Evolutionary conservation across 2,888 invertebrate genomes (phyloP).

Genomic region (Rosalia funebris): DNA sequence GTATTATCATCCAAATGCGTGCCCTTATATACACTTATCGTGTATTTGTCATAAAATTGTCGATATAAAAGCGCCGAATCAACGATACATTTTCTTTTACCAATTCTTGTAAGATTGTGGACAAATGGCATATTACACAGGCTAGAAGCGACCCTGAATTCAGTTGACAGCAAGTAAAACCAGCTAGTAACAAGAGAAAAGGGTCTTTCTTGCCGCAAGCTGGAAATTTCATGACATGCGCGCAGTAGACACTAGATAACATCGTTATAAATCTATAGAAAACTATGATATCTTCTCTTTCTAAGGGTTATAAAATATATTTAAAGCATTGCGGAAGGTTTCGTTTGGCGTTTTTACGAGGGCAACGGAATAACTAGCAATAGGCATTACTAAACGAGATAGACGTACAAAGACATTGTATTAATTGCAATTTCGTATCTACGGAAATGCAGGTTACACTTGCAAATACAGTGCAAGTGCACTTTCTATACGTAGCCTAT

Average conservation of each 20-base stretch:
- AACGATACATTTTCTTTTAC: too few relatives aligned
- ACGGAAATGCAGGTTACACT: too few relatives aligned
- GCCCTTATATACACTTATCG: too few relatives aligned
- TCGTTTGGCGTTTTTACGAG: slow-evolving; percentile 45
- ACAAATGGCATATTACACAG: slow-evolving; percentile 34
- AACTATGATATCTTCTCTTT: slow-evolving; percentile 62
- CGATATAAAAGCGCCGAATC: too few relatives aligned
- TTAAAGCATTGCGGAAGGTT: slow-evolving; percentile 57
- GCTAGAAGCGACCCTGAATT: slow-evolving; percentile 38
- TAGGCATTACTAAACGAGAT: too few relatives aligned
- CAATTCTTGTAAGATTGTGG: too few relatives aligned
- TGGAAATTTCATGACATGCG: slow-evolving; percentile 48
- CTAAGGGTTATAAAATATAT: slow-evolving; percentile 64
- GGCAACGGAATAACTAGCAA: slow-evolving; percentile 8
- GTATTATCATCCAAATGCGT: too few relatives aligned
- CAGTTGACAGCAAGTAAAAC: slow-evolving; percentile 45
- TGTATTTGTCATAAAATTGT: too few relatives aligned
- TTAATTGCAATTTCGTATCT: too few relatives aligned
- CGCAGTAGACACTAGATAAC: slow-evolving; percentile 59
- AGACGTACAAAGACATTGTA: too few relatives aligned
- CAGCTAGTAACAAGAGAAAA: slow-evolving; percentile 37
- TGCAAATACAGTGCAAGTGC: too few relatives aligned
- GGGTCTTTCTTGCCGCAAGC: slow-evolving; percentile 45
- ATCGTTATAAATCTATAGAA: slow-evolving; percentile 64
- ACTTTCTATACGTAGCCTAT: too few relatives aligned